Evolutionary conservation across 2,797 vertebrate genomes (phyloP).

Genomic region (Australoheros facetus): DNA sequence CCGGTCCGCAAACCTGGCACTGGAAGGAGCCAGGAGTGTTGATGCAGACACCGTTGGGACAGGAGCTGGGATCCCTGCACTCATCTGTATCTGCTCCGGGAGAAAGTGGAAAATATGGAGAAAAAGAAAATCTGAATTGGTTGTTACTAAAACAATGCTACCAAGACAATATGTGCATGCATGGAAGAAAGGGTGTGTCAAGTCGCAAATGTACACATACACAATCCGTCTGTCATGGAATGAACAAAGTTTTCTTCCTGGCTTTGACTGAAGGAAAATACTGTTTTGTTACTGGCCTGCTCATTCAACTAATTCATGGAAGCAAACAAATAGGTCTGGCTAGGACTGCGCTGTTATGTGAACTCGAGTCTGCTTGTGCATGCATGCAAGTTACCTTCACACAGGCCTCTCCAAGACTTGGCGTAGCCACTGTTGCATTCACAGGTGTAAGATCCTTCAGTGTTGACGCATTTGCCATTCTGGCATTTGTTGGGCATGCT

Average conservation of each 20-base stretch:
- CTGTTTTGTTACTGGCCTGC: conserved; percentile 53
- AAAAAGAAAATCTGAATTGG: conserved; percentile 29
- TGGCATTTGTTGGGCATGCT: conserved; percentile 84
- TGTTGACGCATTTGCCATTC: conserved; percentile 87
- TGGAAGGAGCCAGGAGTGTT: conserved; percentile 82
- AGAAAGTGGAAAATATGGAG: conserved; percentile 23
- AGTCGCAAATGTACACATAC: conserved; percentile 26
- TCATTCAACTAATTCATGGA: conserved; percentile 43
- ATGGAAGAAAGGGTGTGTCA: background rate
- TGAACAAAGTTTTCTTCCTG: conserved; percentile 54
- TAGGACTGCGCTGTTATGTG: conserved; percentile 19
- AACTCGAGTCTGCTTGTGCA: conserved; percentile 29
- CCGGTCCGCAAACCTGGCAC: conserved; percentile 76
- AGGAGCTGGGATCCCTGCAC: conserved; percentile 75
- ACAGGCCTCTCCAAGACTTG: conserved; percentile 83
- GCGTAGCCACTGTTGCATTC: conserved; percentile 87
- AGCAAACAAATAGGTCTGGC: conserved; percentile 54
- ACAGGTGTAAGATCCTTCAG: conserved; percentile 89
- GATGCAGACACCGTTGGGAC: conserved; percentile 74
- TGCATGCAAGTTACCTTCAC: conserved; percentile 83
- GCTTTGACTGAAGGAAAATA: conserved; percentile 60
- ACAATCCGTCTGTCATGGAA: conserved; percentile 13
- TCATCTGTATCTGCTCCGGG: conserved; percentile 79
- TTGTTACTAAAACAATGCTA: conserved; percentile 37
- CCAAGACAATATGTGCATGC: conserved; percentile 33